These are phyloP conservation scores for Glaucopsyche alexis DNA, from an alignment of 2,888 invertebrate genomes.

Conservation along the genomic window DNA sequence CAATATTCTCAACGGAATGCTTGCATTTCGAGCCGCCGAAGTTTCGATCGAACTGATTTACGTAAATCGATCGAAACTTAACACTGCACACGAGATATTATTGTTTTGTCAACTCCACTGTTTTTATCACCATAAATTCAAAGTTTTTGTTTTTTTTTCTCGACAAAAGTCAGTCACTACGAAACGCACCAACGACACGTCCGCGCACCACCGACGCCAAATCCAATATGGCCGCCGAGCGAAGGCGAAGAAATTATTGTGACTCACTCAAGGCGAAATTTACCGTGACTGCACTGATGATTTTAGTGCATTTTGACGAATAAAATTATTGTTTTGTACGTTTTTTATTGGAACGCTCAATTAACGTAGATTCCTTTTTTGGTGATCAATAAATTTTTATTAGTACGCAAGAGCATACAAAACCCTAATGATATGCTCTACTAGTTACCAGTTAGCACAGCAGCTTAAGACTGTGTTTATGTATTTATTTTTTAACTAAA, in stretches of 20 bases:
- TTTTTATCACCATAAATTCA: conserved; percentile 46
- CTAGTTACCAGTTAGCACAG: not conserved
- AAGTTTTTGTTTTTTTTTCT: conserved; percentile 61
- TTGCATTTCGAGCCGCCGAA: conserved; percentile 67
- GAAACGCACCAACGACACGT: conserved; percentile 53
- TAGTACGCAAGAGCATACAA: not conserved
- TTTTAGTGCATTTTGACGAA: conserved; percentile 15
- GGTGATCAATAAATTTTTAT: not conserved
- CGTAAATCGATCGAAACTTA: conserved; percentile 34
- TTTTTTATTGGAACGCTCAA: not conserved
- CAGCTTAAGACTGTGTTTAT: too few relatives aligned
- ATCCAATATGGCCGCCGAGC: conserved; percentile 67
- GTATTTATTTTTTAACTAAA: not conserved
- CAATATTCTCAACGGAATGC: conserved; percentile 77
- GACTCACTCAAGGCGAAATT: conserved; percentile 28
- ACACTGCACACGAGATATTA: conserved; percentile 54
- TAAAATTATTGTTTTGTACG: not conserved
- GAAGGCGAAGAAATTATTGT: conserved; percentile 38
- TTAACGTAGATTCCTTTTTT: not conserved
- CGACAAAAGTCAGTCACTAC: conserved; percentile 67
- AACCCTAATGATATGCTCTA: not conserved
- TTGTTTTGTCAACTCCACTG: conserved; percentile 39
- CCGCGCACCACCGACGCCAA: conserved; percentile 51
- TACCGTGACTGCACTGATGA: conserved; percentile 34
- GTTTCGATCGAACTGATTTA: conserved; percentile 46